Evolutionary conservation across 2,888 invertebrate species (phyloP), one percentile per base, ranked within the genome.

Genomic region (Macropis europaea): DNA sequence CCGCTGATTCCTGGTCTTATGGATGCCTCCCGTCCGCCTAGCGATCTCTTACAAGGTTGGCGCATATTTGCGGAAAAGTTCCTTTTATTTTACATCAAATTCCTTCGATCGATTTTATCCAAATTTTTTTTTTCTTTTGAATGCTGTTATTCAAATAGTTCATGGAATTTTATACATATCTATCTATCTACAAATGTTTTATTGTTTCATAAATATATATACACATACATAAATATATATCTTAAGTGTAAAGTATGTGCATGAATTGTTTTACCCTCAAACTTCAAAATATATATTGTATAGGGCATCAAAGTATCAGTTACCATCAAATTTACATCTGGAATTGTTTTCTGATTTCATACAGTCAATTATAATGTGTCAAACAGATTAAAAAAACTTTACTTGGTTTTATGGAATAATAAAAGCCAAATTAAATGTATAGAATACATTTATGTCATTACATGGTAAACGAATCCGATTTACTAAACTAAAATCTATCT

Each of bases 1-100:
- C 94, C 95, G 77, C 89, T 92, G 83, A 92, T 92, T 86, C 91
- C 93, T 91, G 94, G 94, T 91, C 92, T 91, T 82, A 90, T 92
- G 90, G 93, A 93, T 86, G 90, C 92, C 81, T 92, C 92, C 82
- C 91, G 92, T 85, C 91, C 93, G 81, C 91, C 92, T 84, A 93
- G 92, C 88, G 92, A 92, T 87, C 90, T 91, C 80, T 85, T 90
- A 83, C 90, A 89, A 89, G 89, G 90, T 90, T 89, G 87, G 90
- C 87, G 75, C 80, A 82, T 72, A 79, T 71, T 81, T 80, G 75
- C 73, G 72, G 74, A 81, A 79, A 64, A 47, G 60, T 52, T 71
- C 38, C 48, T 76, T 62, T 76, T 62, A 53, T 64, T 64, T 52
- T 68, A 67, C 53, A 68, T 42, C 30, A 59, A 38, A 73, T 54